Evolutionary conservation across 1,140 invertebrate species (phyloP), one percentile per base, ranked within the genome.

Genomic region (Pinna nobilis): DNA sequence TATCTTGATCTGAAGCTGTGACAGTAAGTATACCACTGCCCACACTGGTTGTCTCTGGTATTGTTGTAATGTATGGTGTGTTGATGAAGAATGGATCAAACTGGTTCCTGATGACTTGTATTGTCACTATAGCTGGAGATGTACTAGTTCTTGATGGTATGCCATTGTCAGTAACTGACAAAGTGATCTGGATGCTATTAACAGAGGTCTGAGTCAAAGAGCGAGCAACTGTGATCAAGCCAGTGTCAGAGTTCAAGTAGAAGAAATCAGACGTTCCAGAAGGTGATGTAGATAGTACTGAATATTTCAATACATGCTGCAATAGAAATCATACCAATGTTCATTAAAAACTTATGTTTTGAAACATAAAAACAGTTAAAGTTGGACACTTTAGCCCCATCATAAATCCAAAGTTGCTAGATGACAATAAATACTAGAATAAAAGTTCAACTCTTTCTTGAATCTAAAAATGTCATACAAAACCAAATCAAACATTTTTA

Each of bases 1-100:
- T 25, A 67, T 87, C 85, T 18, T 47, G 57, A 72, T 87, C 85
- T 23, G 69, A 77, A 33, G 85, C 85, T 35, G 68, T 75, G 20
- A 82, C 77, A 18, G 53, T 70, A 15, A 53, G 15, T 5, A 82
- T 32, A 15, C n/a, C 15, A 9, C 59, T 49, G n/a, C 60, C 57
- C 7, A 44, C 41, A 28, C 28, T 23, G 13, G 59, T 60, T 20
- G 66, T 69, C 28, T 82, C 80, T 13, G 49, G 69, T 25, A 82
- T 80, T 0, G 72, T 65, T 30, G n/a, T 13, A 47, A 33, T 39
- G 15, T 61, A 67, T 9, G 35, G 35, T 25, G 75, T 73, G 25
- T 23, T 50, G 35, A 93, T 90, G 88, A 98, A 98, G 74, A 93
- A 91, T 0, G 97, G 97, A 1, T 93, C 90, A 87, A 97, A 95